These are phyloP conservation scores for Salvelinus namaycush DNA, from an alignment of 2,113 vertebrate species.

Conservation along the genomic window DNA sequence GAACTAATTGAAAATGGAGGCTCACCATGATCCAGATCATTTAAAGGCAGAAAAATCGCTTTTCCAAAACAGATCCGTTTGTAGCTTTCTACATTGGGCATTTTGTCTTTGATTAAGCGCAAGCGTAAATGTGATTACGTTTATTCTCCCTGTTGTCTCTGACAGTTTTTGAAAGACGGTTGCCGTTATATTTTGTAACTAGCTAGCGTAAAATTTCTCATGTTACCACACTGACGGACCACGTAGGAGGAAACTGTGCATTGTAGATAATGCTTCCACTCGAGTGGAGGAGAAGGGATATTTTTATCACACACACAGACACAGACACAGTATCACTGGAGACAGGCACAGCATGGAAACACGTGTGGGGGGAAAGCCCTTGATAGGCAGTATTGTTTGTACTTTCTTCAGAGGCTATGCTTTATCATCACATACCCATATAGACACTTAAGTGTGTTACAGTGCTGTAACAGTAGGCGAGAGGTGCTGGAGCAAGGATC, in stretches of 20 bases:
- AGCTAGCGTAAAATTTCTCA: conserved; percentile 40
- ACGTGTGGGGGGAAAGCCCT: background rate
- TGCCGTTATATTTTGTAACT: conserved; percentile 45
- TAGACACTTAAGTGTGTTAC: background rate
- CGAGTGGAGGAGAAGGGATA: conserved; percentile 48
- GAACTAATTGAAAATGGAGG: no score
- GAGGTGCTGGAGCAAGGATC: background rate
- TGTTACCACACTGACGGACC: no score
- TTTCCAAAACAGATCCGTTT: no score
- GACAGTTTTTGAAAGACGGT: background rate
- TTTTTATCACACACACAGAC: conserved; percentile 8
- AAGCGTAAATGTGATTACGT: no score
- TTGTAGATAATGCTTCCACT: conserved; percentile 46
- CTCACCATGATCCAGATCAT: no score
- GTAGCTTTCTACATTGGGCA: no score
- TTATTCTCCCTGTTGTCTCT: background rate
- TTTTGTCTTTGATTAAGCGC: no score
- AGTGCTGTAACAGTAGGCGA: background rate
- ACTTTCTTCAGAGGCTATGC: background rate
- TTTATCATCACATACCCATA: background rate
- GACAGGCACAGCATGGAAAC: background rate
- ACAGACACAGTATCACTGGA: conserved; percentile 8
- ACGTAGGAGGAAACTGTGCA: conserved; percentile 11
- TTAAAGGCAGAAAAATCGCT: no score
- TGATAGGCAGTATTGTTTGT: background rate